phyloP scores from a whole-genome alignment of 2,797 vertebrate genomes.

The Anas bernieri region DNA sequence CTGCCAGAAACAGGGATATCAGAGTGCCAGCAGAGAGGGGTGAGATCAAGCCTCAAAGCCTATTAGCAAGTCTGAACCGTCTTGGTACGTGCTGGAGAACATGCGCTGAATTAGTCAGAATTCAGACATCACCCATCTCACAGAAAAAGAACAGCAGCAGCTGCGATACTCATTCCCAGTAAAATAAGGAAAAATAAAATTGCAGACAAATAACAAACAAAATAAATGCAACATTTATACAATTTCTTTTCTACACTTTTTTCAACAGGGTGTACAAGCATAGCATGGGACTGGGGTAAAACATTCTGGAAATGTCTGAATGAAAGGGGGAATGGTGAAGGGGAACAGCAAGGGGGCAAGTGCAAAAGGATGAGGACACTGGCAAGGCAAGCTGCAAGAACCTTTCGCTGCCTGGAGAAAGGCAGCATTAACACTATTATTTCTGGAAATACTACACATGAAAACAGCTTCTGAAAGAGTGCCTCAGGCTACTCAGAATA shows the following conservation, averaged over 20 bases:
- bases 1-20: neutral
- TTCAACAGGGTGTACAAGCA: neutral
- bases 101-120: neutral
- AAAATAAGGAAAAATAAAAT: neutral
- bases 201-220: neutral
- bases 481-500: neutral
- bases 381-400: neutral
- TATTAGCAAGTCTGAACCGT: neutral
- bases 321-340: accelerated
- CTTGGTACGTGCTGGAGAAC: neutral
- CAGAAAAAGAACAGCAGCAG: neutral
- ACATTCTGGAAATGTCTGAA: neutral
- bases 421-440: neutral
- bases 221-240: neutral
- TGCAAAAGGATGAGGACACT: neutral
- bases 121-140: neutral
- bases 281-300: neutral
- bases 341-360: neutral
- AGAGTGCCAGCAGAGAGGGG: neutral
- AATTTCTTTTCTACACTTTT: neutral
- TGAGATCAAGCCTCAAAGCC: neutral
- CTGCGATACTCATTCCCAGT: neutral
- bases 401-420: neutral
- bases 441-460: neutral
- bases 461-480: neutral